Percentiles rank a stretch among this genome's conserved stretches.
Evolutionary conservation across 2,888 invertebrate genomes (phyloP).

Genomic region (Drosophila eohydei): DNA sequence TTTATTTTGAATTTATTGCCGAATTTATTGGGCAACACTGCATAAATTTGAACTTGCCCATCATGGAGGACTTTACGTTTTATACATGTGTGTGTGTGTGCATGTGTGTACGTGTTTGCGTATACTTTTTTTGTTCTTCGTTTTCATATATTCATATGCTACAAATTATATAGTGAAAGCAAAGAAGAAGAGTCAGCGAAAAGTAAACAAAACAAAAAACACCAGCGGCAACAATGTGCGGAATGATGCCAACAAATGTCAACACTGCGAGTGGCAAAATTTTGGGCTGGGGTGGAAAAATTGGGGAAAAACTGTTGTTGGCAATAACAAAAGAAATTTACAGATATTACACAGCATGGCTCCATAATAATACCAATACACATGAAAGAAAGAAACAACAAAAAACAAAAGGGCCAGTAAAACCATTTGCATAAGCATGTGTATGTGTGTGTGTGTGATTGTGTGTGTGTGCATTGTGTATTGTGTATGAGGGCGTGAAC

Average conservation of each 20-base stretch:
- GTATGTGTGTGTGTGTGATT: slow-evolving; percentile 28
- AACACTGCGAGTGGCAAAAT: slow-evolving; percentile 49
- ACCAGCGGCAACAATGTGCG: slow-evolving; percentile 76
- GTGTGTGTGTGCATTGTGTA: slow-evolving; percentile 18
- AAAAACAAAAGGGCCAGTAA: slow-evolving; percentile 68
- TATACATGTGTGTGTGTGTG: slow-evolving; percentile 23
- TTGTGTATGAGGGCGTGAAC: slow-evolving; percentile 62
- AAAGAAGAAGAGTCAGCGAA: slow-evolving; percentile 69
- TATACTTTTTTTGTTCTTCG: slow-evolving; percentile 33
- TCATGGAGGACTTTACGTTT: slow-evolving; percentile 56
- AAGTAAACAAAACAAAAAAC: slow-evolving; percentile 67
- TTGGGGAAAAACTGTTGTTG: slow-evolving; percentile 73
- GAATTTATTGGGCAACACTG: slow-evolving; percentile 79
- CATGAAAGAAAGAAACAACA: slow-evolving; percentile 14
- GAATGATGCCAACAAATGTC: slow-evolving; percentile 79
- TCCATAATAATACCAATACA: slow-evolving; percentile 76
- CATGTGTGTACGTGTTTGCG: slow-evolving; percentile 14
- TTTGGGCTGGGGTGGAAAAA: slow-evolving; percentile 14
- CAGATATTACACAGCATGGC: slow-evolving; percentile 80
- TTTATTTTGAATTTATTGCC: slow-evolving; percentile 80
- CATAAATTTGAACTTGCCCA: slow-evolving; percentile 79
- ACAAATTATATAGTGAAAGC: slow-evolving; percentile 79
- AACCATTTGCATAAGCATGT: slow-evolving; percentile 72
- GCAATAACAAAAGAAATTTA: slow-evolving; percentile 80
- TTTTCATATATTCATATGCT: slow-evolving; percentile 79